A percentile compares a stretch with the other conserved stretches of the same genome.
phyloP scores from a whole-genome alignment of 92 coral and sea anemone species.

The Palythoa grandis region DNA sequence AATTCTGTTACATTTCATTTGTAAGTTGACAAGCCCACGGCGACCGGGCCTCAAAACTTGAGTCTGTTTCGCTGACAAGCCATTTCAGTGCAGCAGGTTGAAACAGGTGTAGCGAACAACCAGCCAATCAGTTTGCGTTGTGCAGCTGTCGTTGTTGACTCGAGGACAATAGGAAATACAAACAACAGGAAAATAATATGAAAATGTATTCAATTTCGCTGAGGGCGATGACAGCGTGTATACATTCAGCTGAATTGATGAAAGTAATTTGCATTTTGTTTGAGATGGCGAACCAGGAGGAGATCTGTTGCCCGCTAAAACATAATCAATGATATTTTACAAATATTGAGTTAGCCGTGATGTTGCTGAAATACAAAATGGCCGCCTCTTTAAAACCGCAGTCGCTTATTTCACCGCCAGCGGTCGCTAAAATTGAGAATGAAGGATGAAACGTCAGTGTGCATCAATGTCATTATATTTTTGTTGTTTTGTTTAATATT shows the following conservation, averaged over 20 bases:
- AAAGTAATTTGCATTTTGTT: conserved; percentile 22
- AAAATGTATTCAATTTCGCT: conserved; percentile 34
- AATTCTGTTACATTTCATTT: neutral
- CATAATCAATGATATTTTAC: neutral
- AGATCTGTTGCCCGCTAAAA: neutral
- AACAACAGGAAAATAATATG: conserved; percentile 14
- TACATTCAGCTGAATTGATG: neutral
- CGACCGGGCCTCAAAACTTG: neutral
- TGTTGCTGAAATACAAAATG: neutral
- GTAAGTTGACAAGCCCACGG: neutral
- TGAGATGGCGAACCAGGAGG: neutral
- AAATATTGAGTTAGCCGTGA: neutral
- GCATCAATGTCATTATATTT: conserved; percentile 5
- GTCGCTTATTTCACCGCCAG: neutral
- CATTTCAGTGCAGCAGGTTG: conserved; percentile 43
- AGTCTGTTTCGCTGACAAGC: neutral
- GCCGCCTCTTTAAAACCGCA: neutral
- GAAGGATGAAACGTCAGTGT: neutral
- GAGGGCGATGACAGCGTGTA: neutral
- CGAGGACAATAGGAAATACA: conserved; percentile 29
- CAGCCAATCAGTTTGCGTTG: conserved; percentile 16
- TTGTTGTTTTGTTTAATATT: conserved; percentile 18
- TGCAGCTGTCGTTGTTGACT: conserved; percentile 29
- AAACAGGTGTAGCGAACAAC: conserved; percentile 36
- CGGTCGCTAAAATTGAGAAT: too few species aligned